Percentiles rank a stretch among this genome's conserved stretches.
These are phyloP conservation scores for Limnephilus lunatus DNA, from an alignment of 2,888 invertebrate species.

Conservation along the genomic window DNA sequence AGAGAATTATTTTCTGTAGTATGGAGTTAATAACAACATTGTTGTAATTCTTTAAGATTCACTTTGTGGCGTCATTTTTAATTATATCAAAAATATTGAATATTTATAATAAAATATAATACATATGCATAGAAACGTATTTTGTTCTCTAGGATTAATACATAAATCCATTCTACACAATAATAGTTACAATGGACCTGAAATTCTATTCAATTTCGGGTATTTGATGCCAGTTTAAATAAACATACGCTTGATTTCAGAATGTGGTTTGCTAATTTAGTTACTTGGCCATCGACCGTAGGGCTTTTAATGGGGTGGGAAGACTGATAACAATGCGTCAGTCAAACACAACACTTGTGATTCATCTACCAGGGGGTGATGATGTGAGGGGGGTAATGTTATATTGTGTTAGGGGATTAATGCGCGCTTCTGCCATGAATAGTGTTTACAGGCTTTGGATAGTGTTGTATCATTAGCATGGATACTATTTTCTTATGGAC, in stretches of 20 bases:
- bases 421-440: background rate
- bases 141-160: no score
- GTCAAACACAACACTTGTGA: slow-evolving; percentile 24
- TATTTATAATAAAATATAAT: no score
- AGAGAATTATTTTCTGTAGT: no score
- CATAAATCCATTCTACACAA: no score
- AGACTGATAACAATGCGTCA: slow-evolving; percentile 7
- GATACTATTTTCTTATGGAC: background rate
- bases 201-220: background rate
- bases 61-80: no score
- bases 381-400: background rate
- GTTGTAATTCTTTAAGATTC: no score
- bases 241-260: background rate
- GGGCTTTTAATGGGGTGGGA: background rate
- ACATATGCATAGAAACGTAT: no score
- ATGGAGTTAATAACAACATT: no score
- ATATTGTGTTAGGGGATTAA: background rate
- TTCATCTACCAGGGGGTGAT: background rate
- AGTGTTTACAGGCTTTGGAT: background rate
- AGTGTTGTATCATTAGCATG: background rate
- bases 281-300: background rate
- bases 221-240: background rate
- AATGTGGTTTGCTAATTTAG: background rate
- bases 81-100: no score
- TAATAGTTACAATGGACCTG: background rate